A percentile compares a stretch with the other conserved stretches of the same genome.
These are phyloP conservation scores for Prolemur simus DNA, from an alignment of 2,113 vertebrate species.

Conservation along the genomic window DNA sequence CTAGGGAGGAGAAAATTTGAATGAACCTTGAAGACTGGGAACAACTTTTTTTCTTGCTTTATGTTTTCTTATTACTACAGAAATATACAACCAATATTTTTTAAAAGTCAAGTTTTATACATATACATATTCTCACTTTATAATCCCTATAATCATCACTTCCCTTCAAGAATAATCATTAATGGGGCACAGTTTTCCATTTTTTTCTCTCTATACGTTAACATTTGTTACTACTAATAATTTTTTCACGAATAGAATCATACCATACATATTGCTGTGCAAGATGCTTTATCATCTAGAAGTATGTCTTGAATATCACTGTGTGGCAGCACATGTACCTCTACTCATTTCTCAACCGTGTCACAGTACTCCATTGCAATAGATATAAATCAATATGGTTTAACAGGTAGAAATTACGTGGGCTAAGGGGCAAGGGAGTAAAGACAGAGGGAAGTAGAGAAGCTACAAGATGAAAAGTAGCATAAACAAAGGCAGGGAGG, in stretches of 20 bases:
- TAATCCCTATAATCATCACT: conserved; percentile 47
- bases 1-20: not conserved
- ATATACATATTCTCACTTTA: not conserved
- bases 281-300: not conserved
- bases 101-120: conserved; percentile 38
- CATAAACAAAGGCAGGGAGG: not conserved
- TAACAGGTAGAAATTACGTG: conserved; percentile 40
- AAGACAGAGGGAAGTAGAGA: not conserved
- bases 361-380: not conserved
- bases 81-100: conserved; percentile 29
- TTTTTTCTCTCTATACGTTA: conserved; percentile 15
- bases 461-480: not conserved
- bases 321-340: not conserved
- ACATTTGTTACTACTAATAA: conserved; percentile 31
- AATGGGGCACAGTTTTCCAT: conserved; percentile 29
- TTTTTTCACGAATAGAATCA: conserved; percentile 26
- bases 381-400: not conserved
- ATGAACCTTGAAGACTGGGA: not conserved
- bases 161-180: conserved; percentile 54
- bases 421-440: not conserved
- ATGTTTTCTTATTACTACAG: conserved; percentile 40
- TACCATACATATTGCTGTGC: not conserved
- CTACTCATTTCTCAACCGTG: conserved; percentile 4
- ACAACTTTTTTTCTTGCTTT: conserved; percentile 14
- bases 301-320: not conserved